Conservation (phyloP, 2,888 invertebrate species). For the Tipula lateralis region DNA sequence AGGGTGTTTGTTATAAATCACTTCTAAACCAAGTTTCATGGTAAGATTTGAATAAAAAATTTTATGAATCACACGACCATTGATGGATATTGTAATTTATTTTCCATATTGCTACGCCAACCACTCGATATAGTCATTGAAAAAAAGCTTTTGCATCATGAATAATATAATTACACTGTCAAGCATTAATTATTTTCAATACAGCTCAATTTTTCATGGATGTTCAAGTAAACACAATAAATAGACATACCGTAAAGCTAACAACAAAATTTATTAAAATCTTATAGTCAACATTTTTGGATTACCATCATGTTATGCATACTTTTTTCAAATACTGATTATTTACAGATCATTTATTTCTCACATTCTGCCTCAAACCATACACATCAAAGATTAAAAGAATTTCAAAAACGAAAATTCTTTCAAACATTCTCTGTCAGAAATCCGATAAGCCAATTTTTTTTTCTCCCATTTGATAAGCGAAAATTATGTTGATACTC, state of each 20-base stretch:
- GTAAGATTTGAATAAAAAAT: no score
- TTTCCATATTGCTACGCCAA: no score
- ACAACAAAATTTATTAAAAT: background rate
- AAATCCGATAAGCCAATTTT: background rate
- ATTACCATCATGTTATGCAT: background rate
- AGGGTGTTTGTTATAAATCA: no score
- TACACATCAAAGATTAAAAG: background rate
- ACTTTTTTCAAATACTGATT: background rate
- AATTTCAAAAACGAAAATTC: background rate
- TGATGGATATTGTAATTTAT: no score
- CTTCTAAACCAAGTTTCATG: no score
- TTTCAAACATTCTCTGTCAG: background rate
- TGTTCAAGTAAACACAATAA: background rate
- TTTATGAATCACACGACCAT: no score
- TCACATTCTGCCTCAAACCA: background rate
- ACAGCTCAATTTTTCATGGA: background rate
- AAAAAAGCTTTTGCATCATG: background rate
- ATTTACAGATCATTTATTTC: conserved; percentile 11
- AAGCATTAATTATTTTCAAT: background rate
- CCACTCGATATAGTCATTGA: no score
- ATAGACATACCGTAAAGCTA: background rate
- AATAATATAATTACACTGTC: background rate
- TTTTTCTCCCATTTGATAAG: background rate
- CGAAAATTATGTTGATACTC: background rate
- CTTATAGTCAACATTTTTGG: background rate